Evolutionary conservation across 1,140 invertebrate species (phyloP).

Genomic region (Proctacanthus coquilletti): DNA sequence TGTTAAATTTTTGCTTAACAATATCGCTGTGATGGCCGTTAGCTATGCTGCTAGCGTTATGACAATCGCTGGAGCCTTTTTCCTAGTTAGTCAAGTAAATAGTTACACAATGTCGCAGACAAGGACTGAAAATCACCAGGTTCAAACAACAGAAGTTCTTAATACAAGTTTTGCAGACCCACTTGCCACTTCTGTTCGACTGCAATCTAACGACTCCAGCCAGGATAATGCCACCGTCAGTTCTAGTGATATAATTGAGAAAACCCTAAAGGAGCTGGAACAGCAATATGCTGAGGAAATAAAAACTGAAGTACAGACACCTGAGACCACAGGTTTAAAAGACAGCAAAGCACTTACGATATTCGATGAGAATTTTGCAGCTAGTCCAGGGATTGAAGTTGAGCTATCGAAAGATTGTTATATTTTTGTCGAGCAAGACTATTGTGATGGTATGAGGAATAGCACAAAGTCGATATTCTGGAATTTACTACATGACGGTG

Average conservation of each 20-base stretch:
- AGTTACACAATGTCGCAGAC: slow-evolving; percentile 7
- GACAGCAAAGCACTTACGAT: slow-evolving; percentile 4
- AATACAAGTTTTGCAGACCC: neutral
- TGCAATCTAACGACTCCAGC: neutral
- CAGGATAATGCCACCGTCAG: neutral
- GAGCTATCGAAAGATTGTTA: no score
- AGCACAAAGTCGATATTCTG: slow-evolving; percentile 1
- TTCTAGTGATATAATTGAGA: slow-evolving; percentile 3
- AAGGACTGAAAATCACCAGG: slow-evolving; percentile 1
- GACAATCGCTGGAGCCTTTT: slow-evolving; percentile 51
- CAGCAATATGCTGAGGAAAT: slow-evolving; percentile 15
- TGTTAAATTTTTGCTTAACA: slow-evolving; percentile 38
- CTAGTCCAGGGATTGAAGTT: no score
- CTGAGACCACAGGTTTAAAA: slow-evolving; percentile 3
- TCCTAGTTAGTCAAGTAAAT: slow-evolving; percentile 41
- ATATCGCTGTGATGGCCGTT: slow-evolving; percentile 46
- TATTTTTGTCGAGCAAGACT: no score
- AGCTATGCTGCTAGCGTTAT: slow-evolving; percentile 57
- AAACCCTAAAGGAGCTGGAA: slow-evolving; percentile 13
- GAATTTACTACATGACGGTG: slow-evolving; percentile 10
- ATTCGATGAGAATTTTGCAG: neutral
- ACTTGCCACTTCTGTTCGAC: neutral
- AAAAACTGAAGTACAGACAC: slow-evolving; percentile 6
- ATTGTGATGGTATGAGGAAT: neutral
- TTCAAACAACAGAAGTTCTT: neutral